Conservation (phyloP, 1,140 invertebrate species). For the Streblospio benedicti region DNA sequence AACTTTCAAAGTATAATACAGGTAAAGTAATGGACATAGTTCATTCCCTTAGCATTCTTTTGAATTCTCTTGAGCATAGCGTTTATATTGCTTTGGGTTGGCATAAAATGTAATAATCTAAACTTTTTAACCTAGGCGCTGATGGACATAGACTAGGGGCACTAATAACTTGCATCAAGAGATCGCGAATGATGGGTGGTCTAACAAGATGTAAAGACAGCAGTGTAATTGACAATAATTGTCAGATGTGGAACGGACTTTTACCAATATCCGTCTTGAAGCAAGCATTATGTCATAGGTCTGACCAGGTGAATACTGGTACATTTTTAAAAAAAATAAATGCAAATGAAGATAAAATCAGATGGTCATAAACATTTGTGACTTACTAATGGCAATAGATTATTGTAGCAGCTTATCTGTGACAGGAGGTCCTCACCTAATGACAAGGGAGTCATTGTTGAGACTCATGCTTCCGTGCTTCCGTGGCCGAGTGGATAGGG, state of each 20-base stretch:
- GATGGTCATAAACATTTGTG: too few species aligned
- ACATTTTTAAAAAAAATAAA: neutral
- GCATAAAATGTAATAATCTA: neutral
- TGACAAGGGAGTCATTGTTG: too few species aligned
- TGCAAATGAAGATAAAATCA: too few species aligned
- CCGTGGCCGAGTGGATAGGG: too few species aligned
- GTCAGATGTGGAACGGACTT: slow-evolving; percentile 38
- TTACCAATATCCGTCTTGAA: slow-evolving; percentile 40
- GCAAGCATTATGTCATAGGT: slow-evolving; percentile 38
- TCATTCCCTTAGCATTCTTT: neutral
- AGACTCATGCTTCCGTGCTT: too few species aligned
- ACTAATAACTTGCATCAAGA: neutral
- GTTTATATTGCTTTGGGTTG: neutral
- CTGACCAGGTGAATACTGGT: slow-evolving; percentile 45
- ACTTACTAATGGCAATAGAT: too few species aligned
- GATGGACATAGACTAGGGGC: too few species aligned
- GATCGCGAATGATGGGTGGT: neutral
- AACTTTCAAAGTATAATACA: neutral
- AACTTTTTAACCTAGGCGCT: neutral
- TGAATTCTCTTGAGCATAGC: neutral
- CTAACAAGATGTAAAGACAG: neutral
- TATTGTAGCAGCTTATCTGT: too few species aligned
- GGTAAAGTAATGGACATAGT: slow-evolving; percentile 10
- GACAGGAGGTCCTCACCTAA: too few species aligned
- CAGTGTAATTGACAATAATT: neutral